phyloP scores from a whole-genome alignment of 1,140 invertebrate genomes.

The Dinothrombium tinctorium region DNA sequence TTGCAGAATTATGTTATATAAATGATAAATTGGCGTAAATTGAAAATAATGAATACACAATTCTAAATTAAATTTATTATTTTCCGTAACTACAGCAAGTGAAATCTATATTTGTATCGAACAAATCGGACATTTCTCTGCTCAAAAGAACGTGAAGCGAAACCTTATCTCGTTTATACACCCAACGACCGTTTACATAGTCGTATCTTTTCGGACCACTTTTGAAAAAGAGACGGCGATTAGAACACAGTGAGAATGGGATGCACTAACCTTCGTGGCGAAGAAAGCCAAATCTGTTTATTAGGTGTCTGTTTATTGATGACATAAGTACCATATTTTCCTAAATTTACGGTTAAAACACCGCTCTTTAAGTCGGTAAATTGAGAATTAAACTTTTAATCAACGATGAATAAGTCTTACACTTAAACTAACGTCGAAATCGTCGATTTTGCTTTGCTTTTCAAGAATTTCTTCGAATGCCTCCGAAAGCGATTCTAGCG shows the following conservation, averaged over 20 bases:
- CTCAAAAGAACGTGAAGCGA: constrained; percentile 51
- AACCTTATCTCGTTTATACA: constrained; percentile 67
- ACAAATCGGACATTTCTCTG: neutral
- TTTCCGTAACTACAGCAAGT: too few relatives aligned
- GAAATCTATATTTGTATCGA: neutral
- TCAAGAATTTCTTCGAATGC: constrained; percentile 62
- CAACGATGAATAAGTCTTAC: too few relatives aligned
- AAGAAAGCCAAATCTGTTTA: constrained; percentile 90
- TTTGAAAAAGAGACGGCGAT: constrained; percentile 1
- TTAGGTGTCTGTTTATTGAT: constrained; percentile 91
- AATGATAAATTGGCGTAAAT: too few relatives aligned
- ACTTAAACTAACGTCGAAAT: constrained; percentile 44
- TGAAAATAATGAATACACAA: too few relatives aligned
- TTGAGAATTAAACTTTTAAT: too few relatives aligned
- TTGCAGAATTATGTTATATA: too few relatives aligned
- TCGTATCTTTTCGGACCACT: constrained; percentile 89
- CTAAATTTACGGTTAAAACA: constrained; percentile 69
- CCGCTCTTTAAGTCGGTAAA: too few relatives aligned
- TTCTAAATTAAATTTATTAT: too few relatives aligned
- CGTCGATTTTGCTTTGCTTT: constrained; percentile 28
- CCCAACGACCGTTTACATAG: constrained; percentile 45
- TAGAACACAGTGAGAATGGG: neutral
- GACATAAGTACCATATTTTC: constrained; percentile 65
- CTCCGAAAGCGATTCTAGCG: constrained; percentile 49
- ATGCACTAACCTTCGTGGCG: constrained; percentile 32